Evolutionary conservation across 2,888 invertebrate species (phyloP).

Genomic region (Thereva unica): DNA sequence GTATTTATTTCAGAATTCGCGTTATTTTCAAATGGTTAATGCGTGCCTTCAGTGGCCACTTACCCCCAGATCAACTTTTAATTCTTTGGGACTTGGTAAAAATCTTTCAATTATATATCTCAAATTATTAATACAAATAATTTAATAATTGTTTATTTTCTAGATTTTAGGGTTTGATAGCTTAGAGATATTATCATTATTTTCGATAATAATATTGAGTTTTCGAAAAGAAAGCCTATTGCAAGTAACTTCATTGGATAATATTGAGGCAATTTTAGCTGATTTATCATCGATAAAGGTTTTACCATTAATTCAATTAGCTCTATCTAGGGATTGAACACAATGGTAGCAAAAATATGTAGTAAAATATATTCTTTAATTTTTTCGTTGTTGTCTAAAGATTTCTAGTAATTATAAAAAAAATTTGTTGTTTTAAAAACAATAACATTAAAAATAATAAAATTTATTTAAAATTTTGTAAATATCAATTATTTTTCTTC

Average conservation of each 20-base stretch:
- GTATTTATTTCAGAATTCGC: slow-evolving; percentile 67
- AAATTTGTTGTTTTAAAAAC: too few relatives aligned
- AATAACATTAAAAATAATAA: too few relatives aligned
- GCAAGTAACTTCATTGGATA: slow-evolving; percentile 72
- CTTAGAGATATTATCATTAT: slow-evolving; percentile 83
- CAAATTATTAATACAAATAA: slow-evolving; percentile 3
- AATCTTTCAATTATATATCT: neutral
- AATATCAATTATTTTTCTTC: too few relatives aligned
- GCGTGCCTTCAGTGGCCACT: slow-evolving; percentile 92
- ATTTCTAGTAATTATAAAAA: too few relatives aligned
- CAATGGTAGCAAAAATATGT: too few relatives aligned
- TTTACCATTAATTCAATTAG: slow-evolving; percentile 80
- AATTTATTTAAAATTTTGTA: too few relatives aligned
- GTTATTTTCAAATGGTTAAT: slow-evolving; percentile 96
- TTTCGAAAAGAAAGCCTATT: slow-evolving; percentile 85
- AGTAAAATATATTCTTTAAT: too few relatives aligned
- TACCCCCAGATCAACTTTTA: slow-evolving; percentile 89
- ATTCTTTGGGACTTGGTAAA: slow-evolving; percentile 85
- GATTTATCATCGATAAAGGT: slow-evolving; percentile 87
- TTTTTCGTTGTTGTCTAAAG: too few relatives aligned
- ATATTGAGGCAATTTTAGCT: slow-evolving; percentile 83
- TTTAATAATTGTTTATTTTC: neutral
- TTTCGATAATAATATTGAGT: slow-evolving; percentile 82
- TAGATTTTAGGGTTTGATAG: slow-evolving; percentile 86
- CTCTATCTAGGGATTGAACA: slow-evolving; percentile 68